Percentiles rank a stretch among this genome's conserved stretches.
These are phyloP conservation scores for Cryptosula pallasiana DNA, from an alignment of 2,888 invertebrate genomes.

Conservation along the genomic window DNA sequence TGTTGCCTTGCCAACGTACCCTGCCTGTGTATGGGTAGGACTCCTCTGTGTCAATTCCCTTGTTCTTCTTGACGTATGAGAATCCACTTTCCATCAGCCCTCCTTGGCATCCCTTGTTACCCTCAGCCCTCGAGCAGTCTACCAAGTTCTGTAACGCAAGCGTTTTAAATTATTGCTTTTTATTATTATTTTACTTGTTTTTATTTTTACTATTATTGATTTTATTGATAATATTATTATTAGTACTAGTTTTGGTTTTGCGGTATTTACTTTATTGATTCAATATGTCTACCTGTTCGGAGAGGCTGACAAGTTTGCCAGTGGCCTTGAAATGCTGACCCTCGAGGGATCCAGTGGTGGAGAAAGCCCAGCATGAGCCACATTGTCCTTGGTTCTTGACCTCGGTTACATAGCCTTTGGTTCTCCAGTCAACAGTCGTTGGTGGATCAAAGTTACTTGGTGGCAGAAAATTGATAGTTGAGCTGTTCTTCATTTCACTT, in stretches of 20 bases:
- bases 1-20: conserved; percentile 30
- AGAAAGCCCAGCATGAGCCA: conserved; percentile 44
- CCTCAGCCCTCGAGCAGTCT: conserved; percentile 34
- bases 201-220: too few species aligned
- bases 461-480: conserved; percentile 22
- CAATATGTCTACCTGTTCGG: conserved; percentile 32
- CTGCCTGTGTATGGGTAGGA: conserved; percentile 68
- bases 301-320: conserved; percentile 34
- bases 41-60: conserved; percentile 80
- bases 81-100: conserved; percentile 38
- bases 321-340: conserved; percentile 58
- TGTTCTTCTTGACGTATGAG: conserved; percentile 39
- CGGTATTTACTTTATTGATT: too few species aligned
- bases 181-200: too few species aligned
- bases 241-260: too few species aligned
- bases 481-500: not conserved
- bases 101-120: conserved; percentile 37
- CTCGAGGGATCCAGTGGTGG: conserved; percentile 54
- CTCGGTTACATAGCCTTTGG: conserved; percentile 45
- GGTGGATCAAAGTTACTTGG: conserved; percentile 29
- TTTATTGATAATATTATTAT: too few species aligned
- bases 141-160: conserved; percentile 34
- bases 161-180: too few species aligned
- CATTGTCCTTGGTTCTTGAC: conserved; percentile 46
- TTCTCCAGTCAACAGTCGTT: conserved; percentile 52